phyloP scores from a whole-genome alignment of 2,888 invertebrate genomes.

The Macrophya alboannulata region DNA sequence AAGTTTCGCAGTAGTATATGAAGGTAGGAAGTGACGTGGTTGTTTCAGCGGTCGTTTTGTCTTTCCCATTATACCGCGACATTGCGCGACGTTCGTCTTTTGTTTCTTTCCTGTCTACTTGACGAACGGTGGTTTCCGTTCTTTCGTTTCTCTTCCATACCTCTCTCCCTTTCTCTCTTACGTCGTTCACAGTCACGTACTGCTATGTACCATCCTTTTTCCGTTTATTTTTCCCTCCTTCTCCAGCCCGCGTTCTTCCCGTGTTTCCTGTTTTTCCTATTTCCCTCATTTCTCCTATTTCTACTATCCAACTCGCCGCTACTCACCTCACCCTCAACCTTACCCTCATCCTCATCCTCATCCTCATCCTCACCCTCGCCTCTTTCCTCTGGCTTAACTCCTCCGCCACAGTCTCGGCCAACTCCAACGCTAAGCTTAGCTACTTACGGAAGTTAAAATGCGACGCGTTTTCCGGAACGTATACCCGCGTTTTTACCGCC shows the following conservation, averaged over 20 bases:
- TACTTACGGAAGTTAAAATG: constrained; percentile 54
- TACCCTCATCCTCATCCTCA: background rate
- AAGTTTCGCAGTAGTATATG: constrained; percentile 4
- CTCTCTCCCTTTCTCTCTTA: background rate
- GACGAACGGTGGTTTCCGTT: constrained; percentile 48
- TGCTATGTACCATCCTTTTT: constrained; percentile 6
- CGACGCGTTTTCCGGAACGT: constrained; percentile 49
- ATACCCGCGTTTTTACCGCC: constrained; percentile 5
- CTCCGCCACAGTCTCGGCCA: constrained; percentile 18
- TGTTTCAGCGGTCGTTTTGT: constrained; percentile 26
- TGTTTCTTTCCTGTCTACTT: constrained; percentile 45
- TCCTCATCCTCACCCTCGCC: background rate
- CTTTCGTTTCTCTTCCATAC: constrained; percentile 5
- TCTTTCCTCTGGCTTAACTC: background rate
- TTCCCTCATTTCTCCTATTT: background rate
- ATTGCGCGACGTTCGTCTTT: constrained; percentile 44
- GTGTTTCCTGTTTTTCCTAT: background rate
- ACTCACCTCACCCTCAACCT: background rate
- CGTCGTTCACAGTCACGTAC: constrained; percentile 13
- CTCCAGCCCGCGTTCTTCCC: background rate
- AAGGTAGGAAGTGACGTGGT: constrained; percentile 22
- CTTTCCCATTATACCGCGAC: constrained; percentile 49
- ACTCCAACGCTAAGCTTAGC: constrained; percentile 45
- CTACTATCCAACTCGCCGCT: background rate
- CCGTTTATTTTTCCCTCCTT: background rate